Conservation (phyloP, 1,140 invertebrate species). For the Microvelia longipes region DNA sequence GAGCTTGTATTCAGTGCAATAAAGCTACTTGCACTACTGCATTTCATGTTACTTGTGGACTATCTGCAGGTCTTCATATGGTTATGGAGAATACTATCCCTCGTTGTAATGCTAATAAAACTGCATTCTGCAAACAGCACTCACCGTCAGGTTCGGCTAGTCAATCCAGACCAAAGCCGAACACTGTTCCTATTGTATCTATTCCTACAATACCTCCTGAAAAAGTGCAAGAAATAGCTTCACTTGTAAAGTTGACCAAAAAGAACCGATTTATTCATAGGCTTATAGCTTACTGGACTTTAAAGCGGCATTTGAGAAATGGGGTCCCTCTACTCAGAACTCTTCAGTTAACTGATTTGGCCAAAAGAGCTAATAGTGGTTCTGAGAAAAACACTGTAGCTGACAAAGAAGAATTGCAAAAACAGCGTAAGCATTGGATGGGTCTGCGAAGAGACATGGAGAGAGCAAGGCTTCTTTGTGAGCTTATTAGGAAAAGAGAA, state of each 20-base stretch:
- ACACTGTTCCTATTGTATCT: slow-evolving; percentile 74
- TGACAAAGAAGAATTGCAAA: slow-evolving; percentile 45
- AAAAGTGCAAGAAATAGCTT: slow-evolving; percentile 68
- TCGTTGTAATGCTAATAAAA: slow-evolving; percentile 34
- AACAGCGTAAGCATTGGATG: slow-evolving; percentile 88
- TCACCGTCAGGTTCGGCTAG: slow-evolving; percentile 58
- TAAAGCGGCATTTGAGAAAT: slow-evolving; percentile 85
- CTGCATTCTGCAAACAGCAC: slow-evolving; percentile 85
- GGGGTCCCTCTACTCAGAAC: slow-evolving; percentile 84
- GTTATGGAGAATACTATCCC: slow-evolving; percentile 71
- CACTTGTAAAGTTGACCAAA: slow-evolving; percentile 47
- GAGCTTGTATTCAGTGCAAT: slow-evolving; percentile 97
- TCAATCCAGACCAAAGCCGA: slow-evolving; percentile 29
- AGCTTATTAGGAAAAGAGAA: slow-evolving; percentile 86
- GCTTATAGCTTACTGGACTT: slow-evolving; percentile 84
- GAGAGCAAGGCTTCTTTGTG: slow-evolving; percentile 77
- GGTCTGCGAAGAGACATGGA: slow-evolving; percentile 87
- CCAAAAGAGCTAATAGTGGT: slow-evolving; percentile 21
- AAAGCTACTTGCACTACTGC: slow-evolving; percentile 90
- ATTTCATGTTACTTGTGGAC: slow-evolving; percentile 97
- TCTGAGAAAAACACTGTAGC: slow-evolving; percentile 17
- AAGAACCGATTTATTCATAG: slow-evolving; percentile 77
- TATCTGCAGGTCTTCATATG: slow-evolving; percentile 88
- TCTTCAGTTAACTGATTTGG: slow-evolving; percentile 47
- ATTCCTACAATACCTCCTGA: slow-evolving; percentile 87